Base-by-base conservation (phyloP, 1,140 invertebrate genomes). In the Drosophila nebulosa region DNA sequence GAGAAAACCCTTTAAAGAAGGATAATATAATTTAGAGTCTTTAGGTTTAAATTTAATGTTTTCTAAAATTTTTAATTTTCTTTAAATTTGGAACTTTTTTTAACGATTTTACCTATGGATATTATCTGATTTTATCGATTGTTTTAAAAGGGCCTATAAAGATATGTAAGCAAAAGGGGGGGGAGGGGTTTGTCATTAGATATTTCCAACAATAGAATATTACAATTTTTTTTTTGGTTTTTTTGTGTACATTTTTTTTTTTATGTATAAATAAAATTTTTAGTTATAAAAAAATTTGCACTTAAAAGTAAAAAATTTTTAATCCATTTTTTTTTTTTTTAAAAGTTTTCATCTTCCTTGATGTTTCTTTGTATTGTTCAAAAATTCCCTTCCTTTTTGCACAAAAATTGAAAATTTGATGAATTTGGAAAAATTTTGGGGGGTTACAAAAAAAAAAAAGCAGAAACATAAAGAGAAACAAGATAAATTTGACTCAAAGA, bases 201-300 rank as follows among this genome's bases (percentile, higher is more conserved):
- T n/a, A 10, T 10, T 46, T 42, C 9, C 39, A 10, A 18, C 16
- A 9, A 22, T 50, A 65, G 26, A 62, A 46, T 56, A 50, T 35
- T 35, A 27, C 5, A 14, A 10, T 65, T 42, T 79, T 78, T 65
- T 63, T 58, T 39, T 24, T 56, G 66, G 74, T 81, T 74, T 89
- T 79, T 80, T 55, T 90, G 51, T 80, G 63, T 86, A 81, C 81
- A 67, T 85, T 78, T 74, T 84, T 62, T 78, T 64, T 74, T 89
- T 89, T 90, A 83, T 80, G 81, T 89, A 88, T 90, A 89, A 90
- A 90, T 90, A 90, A 90, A 88, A 90, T 90, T 90, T 90, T 90
- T 90, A 88, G 68, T 89, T 90, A 90, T 90, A 78, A 90, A 90
- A 90, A 89, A 90, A 90, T 83, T 86, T 89, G 90, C 89, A 90